Evolutionary conservation across 2,888 invertebrate species (phyloP).

Genomic region (Orthonevra nobilis): DNA sequence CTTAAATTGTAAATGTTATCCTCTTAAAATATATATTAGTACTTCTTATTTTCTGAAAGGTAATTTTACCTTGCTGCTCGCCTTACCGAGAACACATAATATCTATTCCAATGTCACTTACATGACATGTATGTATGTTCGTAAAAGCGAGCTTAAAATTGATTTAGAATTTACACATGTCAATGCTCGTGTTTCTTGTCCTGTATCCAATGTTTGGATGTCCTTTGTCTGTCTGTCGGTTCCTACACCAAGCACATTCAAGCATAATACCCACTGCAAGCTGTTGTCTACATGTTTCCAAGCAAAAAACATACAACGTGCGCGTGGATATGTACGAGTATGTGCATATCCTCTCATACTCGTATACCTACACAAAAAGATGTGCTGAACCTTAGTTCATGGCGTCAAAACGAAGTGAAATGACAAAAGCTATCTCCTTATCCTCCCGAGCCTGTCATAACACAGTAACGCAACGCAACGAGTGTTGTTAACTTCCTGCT

Average conservation of each 20-base stretch:
- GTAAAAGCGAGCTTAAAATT: conserved; percentile 8
- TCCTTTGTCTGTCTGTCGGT: not conserved
- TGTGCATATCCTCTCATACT: conserved; percentile 15
- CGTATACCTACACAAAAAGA: not conserved
- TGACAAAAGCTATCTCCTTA: not conserved
- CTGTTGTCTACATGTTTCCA: conserved; percentile 12
- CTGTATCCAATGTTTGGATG: conserved; percentile 14
- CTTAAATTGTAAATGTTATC: too few species aligned
- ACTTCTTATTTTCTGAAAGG: too few species aligned
- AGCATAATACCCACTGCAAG: conserved; percentile 28
- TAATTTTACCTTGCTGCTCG: too few species aligned
- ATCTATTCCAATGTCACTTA: too few species aligned
- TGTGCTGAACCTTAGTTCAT: not conserved
- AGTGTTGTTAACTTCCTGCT: conserved; percentile 25
- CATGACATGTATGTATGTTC: too few species aligned
- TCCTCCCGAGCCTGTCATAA: too few species aligned
- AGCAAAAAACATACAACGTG: too few species aligned
- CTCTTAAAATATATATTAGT: too few species aligned
- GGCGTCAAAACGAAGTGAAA: conserved; percentile 30
- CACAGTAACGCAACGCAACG: not conserved
- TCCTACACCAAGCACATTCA: too few species aligned
- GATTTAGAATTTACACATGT: conserved; percentile 39
- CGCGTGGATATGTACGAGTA: not conserved
- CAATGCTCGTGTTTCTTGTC: conserved; percentile 29
- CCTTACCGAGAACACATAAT: too few species aligned